Evolutionary conservation across 2,797 vertebrate species (phyloP), one percentile per base, ranked within the genome.

Genomic region (Menidia menidia): DNA sequence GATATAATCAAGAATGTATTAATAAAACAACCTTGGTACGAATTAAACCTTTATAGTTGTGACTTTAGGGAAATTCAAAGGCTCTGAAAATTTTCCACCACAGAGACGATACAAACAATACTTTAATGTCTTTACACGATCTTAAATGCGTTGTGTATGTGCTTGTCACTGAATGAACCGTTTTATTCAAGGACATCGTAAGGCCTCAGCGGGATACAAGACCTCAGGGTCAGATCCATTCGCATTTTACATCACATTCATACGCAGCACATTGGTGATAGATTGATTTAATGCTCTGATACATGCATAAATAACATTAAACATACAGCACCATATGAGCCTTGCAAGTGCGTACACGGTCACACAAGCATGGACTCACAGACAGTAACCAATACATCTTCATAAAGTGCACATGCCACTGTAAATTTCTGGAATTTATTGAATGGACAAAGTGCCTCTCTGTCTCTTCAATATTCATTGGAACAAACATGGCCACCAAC

Each of bases 161-260:
- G 57, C 11, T 44, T 12, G 32, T 85, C 78, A 88, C 89, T 88
- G 80, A 89, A 53, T 68, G 45, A 70, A 62, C 42, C 69, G 31
- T 69, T 83, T 73, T 43, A 81, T 60, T 86, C 72, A 83, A 87
- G 77, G 68, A 48, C 60, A 13, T 60, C 59, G 65, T 71, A 81
- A 81, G 66, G 70, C 65, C 53, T 60, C 19, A 12, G 44, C 16
- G 68, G 60, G 68, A 87, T 85, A 82, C 79, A 58, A 72, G 75
- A 83, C 77, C 85, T 72, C 64, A 6, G 47, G 83, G 82, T 88
- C 87, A 71, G 73, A 80, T 78, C 81, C 77, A 86, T 88, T 84
- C 88, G 85, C 39, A 81, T 89, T 85, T 87, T 62, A 82, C 68
- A 77, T 77, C 70, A 64, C 68, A 73, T 87, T 80, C 81, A 73